Percentiles rank a stretch among this genome's conserved stretches.
Evolutionary conservation across 1,140 invertebrate species (phyloP).

Genomic region (Drosophila pectinifera): DNA sequence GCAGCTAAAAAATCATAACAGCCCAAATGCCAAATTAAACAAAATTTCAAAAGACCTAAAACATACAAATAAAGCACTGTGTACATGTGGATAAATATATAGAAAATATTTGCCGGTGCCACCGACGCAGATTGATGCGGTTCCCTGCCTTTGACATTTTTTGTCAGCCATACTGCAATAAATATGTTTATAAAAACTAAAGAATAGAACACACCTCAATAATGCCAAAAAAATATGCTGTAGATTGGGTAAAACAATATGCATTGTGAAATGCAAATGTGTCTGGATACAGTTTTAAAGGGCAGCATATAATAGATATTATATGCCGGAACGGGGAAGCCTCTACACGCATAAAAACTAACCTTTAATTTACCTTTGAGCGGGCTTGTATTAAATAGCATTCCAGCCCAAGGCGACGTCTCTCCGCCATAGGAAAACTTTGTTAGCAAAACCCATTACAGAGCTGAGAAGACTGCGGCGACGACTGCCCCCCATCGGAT

Average conservation of each 20-base stretch:
- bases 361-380: background rate
- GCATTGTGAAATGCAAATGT: conserved; percentile 9
- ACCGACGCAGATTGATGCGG: conserved; percentile 68
- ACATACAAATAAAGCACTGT: conserved; percentile 20
- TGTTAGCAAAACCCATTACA: conserved; percentile 62
- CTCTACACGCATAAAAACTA: background rate
- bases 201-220: conserved; percentile 39
- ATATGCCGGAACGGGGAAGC: background rate
- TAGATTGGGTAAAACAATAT: conserved; percentile 20
- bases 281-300: conserved; percentile 13
- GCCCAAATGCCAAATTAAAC: conserved; percentile 70
- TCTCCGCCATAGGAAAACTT: conserved; percentile 29
- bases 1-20: conserved; percentile 66
- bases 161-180: conserved; percentile 43
- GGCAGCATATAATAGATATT: too few relatives aligned
- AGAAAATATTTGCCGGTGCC: conserved; percentile 40
- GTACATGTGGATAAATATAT: conserved; percentile 26
- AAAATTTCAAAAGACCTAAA: conserved; percentile 59
- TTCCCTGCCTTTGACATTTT: conserved; percentile 69
- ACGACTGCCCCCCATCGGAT: background rate
- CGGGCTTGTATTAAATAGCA: background rate
- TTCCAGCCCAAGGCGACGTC: background rate
- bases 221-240: conserved; percentile 16
- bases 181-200: conserved; percentile 71
- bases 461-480: conserved; percentile 6